Evolutionary conservation across 2,888 invertebrate genomes (phyloP).

Genomic region (Drosophila greeni): DNA sequence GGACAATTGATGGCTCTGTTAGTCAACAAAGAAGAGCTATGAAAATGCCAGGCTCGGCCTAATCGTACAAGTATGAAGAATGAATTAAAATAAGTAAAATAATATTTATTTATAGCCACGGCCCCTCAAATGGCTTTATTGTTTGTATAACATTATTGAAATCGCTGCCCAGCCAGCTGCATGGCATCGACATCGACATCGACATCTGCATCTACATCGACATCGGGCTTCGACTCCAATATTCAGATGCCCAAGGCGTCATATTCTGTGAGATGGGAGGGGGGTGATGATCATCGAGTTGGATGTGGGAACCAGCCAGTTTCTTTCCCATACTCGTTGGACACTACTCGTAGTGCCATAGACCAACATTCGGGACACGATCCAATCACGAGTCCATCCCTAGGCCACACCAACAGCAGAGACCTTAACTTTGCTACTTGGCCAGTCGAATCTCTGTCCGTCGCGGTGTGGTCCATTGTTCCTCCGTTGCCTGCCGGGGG

Average conservation of each 20-base stretch:
- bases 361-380: slow-evolving; percentile 1
- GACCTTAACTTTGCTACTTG: slow-evolving; percentile 28
- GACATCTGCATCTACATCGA: slow-evolving; percentile 9
- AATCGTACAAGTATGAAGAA: slow-evolving; percentile 48
- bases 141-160: slow-evolving; percentile 60
- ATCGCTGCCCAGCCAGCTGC: slow-evolving; percentile 55
- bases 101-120: slow-evolving; percentile 65
- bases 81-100: slow-evolving; percentile 56
- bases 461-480: slow-evolving; percentile 51
- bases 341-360: slow-evolving; percentile 10
- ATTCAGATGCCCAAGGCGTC: slow-evolving; percentile 53
- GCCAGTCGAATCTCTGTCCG: slow-evolving; percentile 1
- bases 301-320: slow-evolving; percentile 6
- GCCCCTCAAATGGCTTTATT: slow-evolving; percentile 64
- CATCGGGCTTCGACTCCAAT: slow-evolving; percentile 26
- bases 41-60: slow-evolving; percentile 39
- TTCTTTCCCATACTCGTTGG: slow-evolving; percentile 14
- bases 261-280: slow-evolving; percentile 47
- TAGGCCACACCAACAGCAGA: slow-evolving; percentile 23
- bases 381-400: slow-evolving; percentile 22
- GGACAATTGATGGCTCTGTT: slow-evolving; percentile 58
- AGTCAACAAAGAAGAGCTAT: slow-evolving; percentile 54
- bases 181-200: slow-evolving; percentile 29
- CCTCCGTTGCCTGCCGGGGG: slow-evolving; percentile 19
- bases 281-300: slow-evolving; percentile 6